These are phyloP conservation scores for Elysia chlorotica DNA, from an alignment of 1,140 invertebrate genomes.

Conservation along the genomic window DNA sequence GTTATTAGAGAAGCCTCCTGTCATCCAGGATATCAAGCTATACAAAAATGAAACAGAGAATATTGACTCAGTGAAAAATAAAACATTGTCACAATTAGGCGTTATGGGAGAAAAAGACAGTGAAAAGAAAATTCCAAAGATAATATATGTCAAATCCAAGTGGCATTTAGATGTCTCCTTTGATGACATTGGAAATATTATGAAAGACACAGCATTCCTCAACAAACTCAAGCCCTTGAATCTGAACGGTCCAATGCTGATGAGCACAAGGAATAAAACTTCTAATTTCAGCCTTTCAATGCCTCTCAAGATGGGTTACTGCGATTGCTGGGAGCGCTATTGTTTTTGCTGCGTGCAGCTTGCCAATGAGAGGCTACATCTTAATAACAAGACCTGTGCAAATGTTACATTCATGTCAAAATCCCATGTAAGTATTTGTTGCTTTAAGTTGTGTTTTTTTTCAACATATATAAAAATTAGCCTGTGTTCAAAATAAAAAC, in stretches of 20 bases:
- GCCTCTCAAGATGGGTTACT: conserved; percentile 41
- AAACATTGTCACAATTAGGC: conserved; percentile 50
- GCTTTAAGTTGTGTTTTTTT: background rate
- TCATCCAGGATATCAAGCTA: too few relatives aligned
- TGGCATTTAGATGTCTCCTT: conserved; percentile 49
- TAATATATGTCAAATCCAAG: conserved; percentile 34
- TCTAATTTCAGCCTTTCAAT: conserved; percentile 31
- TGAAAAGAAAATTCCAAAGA: conserved; percentile 21
- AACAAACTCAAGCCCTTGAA: conserved; percentile 42
- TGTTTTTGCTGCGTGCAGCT: conserved; percentile 51
- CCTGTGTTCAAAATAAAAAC: too few relatives aligned
- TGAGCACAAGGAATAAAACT: conserved; percentile 28
- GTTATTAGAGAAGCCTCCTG: too few relatives aligned
- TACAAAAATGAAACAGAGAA: background rate
- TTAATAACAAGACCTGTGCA: conserved; percentile 46
- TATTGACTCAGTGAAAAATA: conserved; percentile 44
- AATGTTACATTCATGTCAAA: conserved; percentile 53
- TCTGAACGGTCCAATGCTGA: conserved; percentile 25
- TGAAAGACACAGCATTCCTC: conserved; percentile 51
- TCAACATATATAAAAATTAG: background rate
- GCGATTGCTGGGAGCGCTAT: conserved; percentile 47
- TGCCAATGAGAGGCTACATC: conserved; percentile 39
- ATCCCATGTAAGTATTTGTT: conserved; percentile 43
- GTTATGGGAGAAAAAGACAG: conserved; percentile 38
- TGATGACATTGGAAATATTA: conserved; percentile 50